phyloP scores from a whole-genome alignment of 2,888 invertebrate genomes.

The Boloria selene region DNA sequence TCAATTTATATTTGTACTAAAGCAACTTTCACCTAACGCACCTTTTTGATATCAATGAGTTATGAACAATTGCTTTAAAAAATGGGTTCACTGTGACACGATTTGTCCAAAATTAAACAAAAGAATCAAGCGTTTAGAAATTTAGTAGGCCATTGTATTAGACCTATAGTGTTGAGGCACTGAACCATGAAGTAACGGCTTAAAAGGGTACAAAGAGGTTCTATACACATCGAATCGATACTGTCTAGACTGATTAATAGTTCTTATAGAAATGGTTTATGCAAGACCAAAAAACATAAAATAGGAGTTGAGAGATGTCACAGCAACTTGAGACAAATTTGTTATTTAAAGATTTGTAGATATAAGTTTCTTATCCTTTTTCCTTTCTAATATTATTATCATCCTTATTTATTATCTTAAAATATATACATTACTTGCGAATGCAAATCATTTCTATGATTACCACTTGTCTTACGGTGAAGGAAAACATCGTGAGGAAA shows the following conservation, averaged over 20 bases:
- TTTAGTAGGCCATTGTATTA: slow-evolving; percentile 11
- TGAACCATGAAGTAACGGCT: slow-evolving; percentile 25
- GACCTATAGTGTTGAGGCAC: slow-evolving; percentile 13
- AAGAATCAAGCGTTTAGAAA: slow-evolving; percentile 6
- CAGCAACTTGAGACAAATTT: too few relatives aligned
- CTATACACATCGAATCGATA: slow-evolving; percentile 29
- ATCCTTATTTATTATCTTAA: too few relatives aligned
- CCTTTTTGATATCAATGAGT: background rate
- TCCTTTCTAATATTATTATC: too few relatives aligned
- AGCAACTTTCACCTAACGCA: background rate
- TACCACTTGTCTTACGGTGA: too few relatives aligned
- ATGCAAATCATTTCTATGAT: too few relatives aligned
- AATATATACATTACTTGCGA: too few relatives aligned
- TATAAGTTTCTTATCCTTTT: too few relatives aligned
- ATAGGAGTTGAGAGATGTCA: too few relatives aligned
- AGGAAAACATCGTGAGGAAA: too few relatives aligned
- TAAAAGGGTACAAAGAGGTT: slow-evolving; percentile 19
- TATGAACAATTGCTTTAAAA: background rate
- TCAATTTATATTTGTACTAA: background rate
- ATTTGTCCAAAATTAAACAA: slow-evolving; percentile 14
- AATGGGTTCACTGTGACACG: background rate
- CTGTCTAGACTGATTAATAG: slow-evolving; percentile 28
- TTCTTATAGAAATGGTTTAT: background rate
- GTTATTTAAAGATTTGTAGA: too few relatives aligned
- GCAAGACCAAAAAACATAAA: too few relatives aligned